Evolutionary conservation across 2,113 vertebrate genomes (phyloP).

Genomic region (Vicugna pacos): DNA sequence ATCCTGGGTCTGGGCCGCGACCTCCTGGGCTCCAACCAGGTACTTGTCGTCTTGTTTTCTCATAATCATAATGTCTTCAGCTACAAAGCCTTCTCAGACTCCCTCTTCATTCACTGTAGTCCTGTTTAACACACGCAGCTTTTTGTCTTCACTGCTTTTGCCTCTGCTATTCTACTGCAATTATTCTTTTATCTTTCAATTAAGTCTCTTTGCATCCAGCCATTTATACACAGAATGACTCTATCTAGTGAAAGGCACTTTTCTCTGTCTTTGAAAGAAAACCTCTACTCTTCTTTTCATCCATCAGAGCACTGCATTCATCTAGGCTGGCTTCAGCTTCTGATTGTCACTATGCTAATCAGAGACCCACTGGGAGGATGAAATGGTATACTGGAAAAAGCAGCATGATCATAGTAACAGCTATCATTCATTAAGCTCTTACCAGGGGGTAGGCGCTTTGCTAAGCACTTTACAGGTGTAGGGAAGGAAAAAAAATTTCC

Average conservation of each 20-base stretch:
- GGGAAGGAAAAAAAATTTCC: background rate
- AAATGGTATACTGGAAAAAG: background rate
- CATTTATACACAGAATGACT: background rate
- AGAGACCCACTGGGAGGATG: background rate
- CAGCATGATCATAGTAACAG: background rate
- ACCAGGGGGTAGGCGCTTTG: background rate
- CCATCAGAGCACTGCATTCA: background rate
- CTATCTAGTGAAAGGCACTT: background rate
- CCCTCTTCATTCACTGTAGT: background rate
- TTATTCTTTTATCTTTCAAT: conserved; percentile 63
- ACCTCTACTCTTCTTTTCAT: background rate
- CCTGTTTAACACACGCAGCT: background rate
- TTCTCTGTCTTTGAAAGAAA: conserved; percentile 33
- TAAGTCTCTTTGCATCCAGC: conserved; percentile 34
- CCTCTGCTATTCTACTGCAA: conserved; percentile 10
- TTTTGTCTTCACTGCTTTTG: conserved; percentile 33
- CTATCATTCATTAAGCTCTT: background rate
- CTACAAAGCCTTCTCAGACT: background rate
- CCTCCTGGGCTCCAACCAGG: background rate
- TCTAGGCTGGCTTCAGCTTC: background rate
- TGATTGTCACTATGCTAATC: background rate
- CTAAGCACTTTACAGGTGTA: background rate
- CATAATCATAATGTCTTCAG: background rate
- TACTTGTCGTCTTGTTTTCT: background rate
- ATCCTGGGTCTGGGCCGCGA: background rate